Evolutionary conservation across 2,797 vertebrate species (phyloP).

Genomic region (Martes flavigula): DNA sequence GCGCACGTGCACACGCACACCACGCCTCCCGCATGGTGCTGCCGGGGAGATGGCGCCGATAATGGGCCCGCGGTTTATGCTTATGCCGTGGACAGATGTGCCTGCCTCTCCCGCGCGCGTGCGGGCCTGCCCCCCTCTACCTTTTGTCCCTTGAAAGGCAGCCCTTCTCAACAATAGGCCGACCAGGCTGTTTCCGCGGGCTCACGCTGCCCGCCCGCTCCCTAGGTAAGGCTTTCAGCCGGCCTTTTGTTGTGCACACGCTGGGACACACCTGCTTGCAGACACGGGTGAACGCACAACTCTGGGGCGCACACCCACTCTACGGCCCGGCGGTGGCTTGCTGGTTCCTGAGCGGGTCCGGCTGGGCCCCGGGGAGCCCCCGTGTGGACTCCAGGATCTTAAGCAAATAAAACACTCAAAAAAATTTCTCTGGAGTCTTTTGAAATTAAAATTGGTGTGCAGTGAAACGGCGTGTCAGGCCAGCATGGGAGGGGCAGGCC

Average conservation of each 20-base stretch:
- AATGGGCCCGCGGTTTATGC: neutral
- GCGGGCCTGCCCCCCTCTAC: neutral
- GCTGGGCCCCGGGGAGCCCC: neutral
- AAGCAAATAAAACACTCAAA: slow-evolving; percentile 75
- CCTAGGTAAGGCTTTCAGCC: slow-evolving; percentile 44
- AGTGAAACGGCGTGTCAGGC: slow-evolving; percentile 70
- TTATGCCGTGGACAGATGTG: accelerated
- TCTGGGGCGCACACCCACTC: neutral
- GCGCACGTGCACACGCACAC: neutral
- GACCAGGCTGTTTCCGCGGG: neutral
- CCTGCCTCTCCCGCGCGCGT: neutral
- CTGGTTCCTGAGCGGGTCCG: neutral
- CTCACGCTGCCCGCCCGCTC: slow-evolving; percentile 3
- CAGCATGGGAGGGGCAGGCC: slow-evolving; percentile 27
- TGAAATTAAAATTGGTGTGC: slow-evolving; percentile 72
- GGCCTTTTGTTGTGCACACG: slow-evolving; percentile 48
- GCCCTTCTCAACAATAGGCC: slow-evolving; percentile 11
- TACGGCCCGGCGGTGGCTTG: accelerated
- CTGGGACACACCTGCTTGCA: slow-evolving; percentile 62
- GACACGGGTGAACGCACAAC: neutral
- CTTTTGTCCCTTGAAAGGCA: slow-evolving; percentile 30
- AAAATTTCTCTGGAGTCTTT: slow-evolving; percentile 66
- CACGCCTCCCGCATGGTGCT: neutral
- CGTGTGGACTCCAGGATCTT: slow-evolving; percentile 31
- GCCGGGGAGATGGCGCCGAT: neutral